Percentiles rank a stretch among this genome's conserved stretches.
These are phyloP conservation scores for Phalacrocorax pelagicus DNA, from an alignment of 2,113 vertebrate genomes.

Conservation along the genomic window DNA sequence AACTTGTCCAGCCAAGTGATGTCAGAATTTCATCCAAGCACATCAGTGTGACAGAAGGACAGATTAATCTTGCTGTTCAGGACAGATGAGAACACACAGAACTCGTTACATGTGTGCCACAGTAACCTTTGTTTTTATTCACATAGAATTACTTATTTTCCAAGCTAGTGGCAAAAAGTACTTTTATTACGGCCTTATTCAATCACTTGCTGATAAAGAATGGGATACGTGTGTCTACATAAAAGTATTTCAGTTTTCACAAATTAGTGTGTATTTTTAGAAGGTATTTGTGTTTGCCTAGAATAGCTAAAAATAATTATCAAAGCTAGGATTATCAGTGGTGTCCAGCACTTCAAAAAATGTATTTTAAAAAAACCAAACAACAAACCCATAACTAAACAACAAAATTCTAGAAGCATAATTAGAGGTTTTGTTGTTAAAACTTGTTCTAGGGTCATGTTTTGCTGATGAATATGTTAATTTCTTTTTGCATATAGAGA, in stretches of 20 bases:
- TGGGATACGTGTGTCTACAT: neutral
- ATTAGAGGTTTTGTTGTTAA: neutral
- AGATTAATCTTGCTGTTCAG: neutral
- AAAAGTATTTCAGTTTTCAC: neutral
- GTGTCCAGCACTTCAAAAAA: neutral
- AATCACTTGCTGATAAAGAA: neutral
- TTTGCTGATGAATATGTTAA: slow-evolving; percentile 26
- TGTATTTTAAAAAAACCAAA: neutral
- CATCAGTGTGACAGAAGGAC: accelerated
- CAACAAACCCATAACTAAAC: neutral
- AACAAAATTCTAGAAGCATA: neutral
- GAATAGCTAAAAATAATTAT: neutral
- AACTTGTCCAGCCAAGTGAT: neutral
- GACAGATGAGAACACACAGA: neutral
- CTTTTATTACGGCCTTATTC: neutral
- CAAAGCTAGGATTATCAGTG: neutral
- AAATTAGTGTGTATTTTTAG: neutral
- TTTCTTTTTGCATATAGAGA: slow-evolving; percentile 9
- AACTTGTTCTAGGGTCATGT: neutral
- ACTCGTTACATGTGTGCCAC: neutral
- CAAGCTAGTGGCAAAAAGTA: neutral
- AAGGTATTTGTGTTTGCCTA: neutral
- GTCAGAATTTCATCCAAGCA: neutral
- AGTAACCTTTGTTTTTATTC: neutral
- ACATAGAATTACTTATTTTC: neutral